These are phyloP conservation scores for Hetaerina titia DNA, from an alignment of 2,888 invertebrate genomes.

Conservation along the genomic window DNA sequence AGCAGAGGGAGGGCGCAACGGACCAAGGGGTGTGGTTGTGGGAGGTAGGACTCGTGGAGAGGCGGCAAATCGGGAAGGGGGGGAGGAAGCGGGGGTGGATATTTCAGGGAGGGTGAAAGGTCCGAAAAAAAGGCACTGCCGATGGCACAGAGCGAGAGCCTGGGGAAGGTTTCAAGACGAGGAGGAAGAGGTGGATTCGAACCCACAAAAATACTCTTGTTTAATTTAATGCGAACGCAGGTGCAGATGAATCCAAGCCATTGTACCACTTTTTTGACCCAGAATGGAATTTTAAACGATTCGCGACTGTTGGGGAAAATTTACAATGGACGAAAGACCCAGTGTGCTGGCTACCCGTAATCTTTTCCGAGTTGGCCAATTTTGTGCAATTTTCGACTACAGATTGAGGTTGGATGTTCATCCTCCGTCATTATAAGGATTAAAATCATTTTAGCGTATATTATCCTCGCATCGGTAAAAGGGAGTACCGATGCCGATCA, in stretches of 20 bases:
- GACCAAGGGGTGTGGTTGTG: background rate
- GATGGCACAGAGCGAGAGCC: background rate
- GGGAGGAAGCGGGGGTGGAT: background rate
- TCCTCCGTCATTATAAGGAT: background rate
- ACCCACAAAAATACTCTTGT: background rate
- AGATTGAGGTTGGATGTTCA: background rate
- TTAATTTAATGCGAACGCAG: conserved; percentile 33
- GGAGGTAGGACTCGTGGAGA: background rate
- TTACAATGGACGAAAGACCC: background rate
- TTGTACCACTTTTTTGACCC: background rate
- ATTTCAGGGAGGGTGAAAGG: background rate
- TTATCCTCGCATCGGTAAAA: too few species aligned
- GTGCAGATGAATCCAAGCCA: background rate
- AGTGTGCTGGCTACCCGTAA: background rate
- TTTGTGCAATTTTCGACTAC: background rate
- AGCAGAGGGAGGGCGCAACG: background rate
- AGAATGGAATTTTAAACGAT: conserved; percentile 10
- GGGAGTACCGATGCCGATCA: too few species aligned
- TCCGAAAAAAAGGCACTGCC: background rate
- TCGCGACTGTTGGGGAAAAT: background rate
- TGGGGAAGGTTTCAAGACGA: background rate
- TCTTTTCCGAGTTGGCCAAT: background rate
- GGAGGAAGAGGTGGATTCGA: too few species aligned
- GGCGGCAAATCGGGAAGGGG: background rate
- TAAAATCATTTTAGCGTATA: too few species aligned